Evolutionary conservation across 2,888 invertebrate species (phyloP), one percentile per base, ranked within the genome.

Genomic region (Silvanus unidentatus): DNA sequence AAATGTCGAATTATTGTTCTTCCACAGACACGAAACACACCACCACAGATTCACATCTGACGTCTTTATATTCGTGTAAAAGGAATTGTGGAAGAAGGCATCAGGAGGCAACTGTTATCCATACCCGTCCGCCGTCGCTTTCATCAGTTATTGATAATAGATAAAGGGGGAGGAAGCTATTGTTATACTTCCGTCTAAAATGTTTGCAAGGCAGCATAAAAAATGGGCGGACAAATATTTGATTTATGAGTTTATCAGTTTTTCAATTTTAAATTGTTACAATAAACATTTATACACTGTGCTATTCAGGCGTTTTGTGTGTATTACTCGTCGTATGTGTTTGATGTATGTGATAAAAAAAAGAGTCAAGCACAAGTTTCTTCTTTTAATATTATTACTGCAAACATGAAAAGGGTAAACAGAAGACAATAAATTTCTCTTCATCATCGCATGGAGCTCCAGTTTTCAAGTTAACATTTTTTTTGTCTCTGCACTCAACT

Each of bases 131-230:
- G 32, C 49, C 53, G 54, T 49, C 50, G n/a, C n/a, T 54, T 57
- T 58, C 57, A 55, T 52, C 58, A 58, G 58, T 58, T 58, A 58
- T 58, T 58, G 58, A 57, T 58, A 58, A 58, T 55, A 57, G 55
- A 58, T 58, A 58, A 55, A 57, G 52, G 54, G 53, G 56, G 50
- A 45, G 55, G 51, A 57, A 55, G 56, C 54, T 52, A 58, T 58
- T 57, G 58, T 58, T 54, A 54, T 22, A 3, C 57, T 55, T 58
- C 56, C 57, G 53, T 52, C 52, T 55, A 50, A 57, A 58, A 37
- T 58, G 58, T 58, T 58, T 56, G 53, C 58, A 56, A 56, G 22
- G 8, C 22, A 5, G n/a, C 51, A 47, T 52, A 51, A 48, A 55
- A 52, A 58, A 55, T 55, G 56, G 53, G 55, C 56, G 55, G 58